Base-by-base conservation (phyloP, 2,888 invertebrate species). In the Chirona hameri region DNA sequence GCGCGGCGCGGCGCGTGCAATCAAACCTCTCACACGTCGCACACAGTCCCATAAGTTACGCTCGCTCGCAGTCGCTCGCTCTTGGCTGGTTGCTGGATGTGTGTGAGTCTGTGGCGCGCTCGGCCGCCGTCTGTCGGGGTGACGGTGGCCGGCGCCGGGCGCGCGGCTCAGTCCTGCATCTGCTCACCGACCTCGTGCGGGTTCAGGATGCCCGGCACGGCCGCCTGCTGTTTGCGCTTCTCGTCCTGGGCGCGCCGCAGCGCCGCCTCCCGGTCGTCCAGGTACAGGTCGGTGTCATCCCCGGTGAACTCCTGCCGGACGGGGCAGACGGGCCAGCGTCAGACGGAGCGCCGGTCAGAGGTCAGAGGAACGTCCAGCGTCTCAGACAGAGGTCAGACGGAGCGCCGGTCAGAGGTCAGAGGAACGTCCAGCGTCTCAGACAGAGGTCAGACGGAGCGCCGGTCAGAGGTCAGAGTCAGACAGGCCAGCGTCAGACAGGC, bases 131-230 rank as follows among this genome's bases (percentile, higher is more conserved):
- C 39, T 39, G 39, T 39, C 39, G 39, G 39, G 39, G 39, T 2
- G 21, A 1, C 21, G 24, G 21, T 21, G 21, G 57, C 21, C 57
- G 4, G 21, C 21, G 57, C 21, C 24, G 21, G 57, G 21, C 21
- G 18, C 57, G 21, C 21, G 21, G 21, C 27, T 85, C 86, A 89
- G 85, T 97, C 97, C 91, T 96, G 96, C 96, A 96, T 96, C 88
- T 96, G 96, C 89, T 97, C 97, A 81, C 95, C 95, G 88, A 97
- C 91, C 89, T 97, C 97, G 88, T 97, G 96, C 80, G 97, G 97
- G 91, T 97, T 97, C 85, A 97, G 91, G 87, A 99, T 97, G 86
- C 98, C 99, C 83, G 98, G 98, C 86, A 99, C 98, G 81, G 95
- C 93, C 89, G 97, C 91, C 90, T 98, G 97, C 86, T 95, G 92